Base-by-base conservation (phyloP, 2,797 vertebrate genomes). In the Brotogeris chrysoptera region DNA sequence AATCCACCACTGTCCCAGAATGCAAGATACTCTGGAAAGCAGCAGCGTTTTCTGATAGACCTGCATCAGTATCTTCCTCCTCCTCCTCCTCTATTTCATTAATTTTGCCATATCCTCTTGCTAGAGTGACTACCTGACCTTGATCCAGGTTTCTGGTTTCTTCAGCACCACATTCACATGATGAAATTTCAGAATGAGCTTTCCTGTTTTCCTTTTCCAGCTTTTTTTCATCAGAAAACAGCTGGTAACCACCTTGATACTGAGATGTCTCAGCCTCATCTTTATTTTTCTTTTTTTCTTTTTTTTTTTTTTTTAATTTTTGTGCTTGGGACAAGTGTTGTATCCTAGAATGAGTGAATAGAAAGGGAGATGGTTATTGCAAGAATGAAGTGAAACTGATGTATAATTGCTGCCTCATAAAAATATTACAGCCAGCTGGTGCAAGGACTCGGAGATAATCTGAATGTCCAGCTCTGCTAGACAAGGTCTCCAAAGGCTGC, bases 101-200 rank as follows among this genome's bases (percentile, higher is more conserved):
- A 49, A 3, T 79, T 21, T 52, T 71, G 11, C 7, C 9, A 39
- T 2, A 12, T 30, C 3, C 16, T 30, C 13, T 63, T 82, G 32
- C 17, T 34, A 21, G 9, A 41, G 5, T 34, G 76, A 25, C 6
- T 61, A 47, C 5, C 2, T 41, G 41, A 70, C 10, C 5, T 5
- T 1, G 0, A 80, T 9, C 0, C 6, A 15, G 3, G 8, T 82
- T 90, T 68, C 12, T 21, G 14, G 21, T 59, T 59, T 5, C 34
- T 82, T 69, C 25, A 61, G 20, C 47, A 47, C 5, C 10, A n/a
- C 18, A 59, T 28, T 57, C 32, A 20, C 4, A 18, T 20, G 7
- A 74, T 19, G 16, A 55, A 65, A 74, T 41, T 46, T 52, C 20
- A 43, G 20, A 74, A 55, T 2, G 36, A 43, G 2, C 0, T 76